Evolutionary conservation across 1,140 invertebrate species (phyloP).

Genomic region (Homalodisca vitripennis): DNA sequence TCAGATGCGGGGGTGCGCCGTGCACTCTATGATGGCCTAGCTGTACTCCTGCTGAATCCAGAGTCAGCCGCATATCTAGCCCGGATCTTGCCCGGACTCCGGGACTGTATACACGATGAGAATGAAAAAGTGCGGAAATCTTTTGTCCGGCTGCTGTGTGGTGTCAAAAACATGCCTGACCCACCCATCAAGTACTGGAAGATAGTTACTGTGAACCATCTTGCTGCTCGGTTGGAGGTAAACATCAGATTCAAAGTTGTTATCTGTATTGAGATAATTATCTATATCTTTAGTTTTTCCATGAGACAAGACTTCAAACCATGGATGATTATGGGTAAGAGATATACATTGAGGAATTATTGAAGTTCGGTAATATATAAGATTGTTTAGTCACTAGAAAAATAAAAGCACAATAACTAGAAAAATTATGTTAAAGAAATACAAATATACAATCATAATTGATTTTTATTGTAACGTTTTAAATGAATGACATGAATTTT

Average conservation of each 20-base stretch:
- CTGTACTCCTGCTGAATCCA: conserved; percentile 29
- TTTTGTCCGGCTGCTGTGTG: conserved; percentile 37
- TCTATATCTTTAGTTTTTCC: too few species aligned
- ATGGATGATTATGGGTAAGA: too few species aligned
- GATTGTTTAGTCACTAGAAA: too few species aligned
- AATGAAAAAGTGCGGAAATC: conserved; percentile 38
- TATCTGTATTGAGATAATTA: too few species aligned
- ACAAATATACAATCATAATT: too few species aligned
- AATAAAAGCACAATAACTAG: too few species aligned
- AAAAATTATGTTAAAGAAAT: too few species aligned
- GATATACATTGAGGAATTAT: too few species aligned
- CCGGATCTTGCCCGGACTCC: conserved; percentile 33
- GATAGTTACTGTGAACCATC: conserved; percentile 34
- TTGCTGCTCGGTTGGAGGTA: conserved; percentile 38
- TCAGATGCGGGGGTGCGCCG: conserved; percentile 32
- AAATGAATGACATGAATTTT: too few species aligned
- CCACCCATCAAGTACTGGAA: conserved; percentile 32
- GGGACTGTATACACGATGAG: conserved; percentile 37
- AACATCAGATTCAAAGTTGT: conserved; percentile 2
- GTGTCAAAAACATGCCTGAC: conserved; percentile 32
- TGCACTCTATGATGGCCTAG: conserved; percentile 37
- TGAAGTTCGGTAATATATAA: too few species aligned
- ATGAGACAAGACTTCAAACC: too few species aligned
- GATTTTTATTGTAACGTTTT: too few species aligned
- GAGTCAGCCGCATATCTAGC: conserved; percentile 25